Base-by-base conservation (phyloP, 2,888 invertebrate species). In the Hirtodrosophila trivittata region DNA sequence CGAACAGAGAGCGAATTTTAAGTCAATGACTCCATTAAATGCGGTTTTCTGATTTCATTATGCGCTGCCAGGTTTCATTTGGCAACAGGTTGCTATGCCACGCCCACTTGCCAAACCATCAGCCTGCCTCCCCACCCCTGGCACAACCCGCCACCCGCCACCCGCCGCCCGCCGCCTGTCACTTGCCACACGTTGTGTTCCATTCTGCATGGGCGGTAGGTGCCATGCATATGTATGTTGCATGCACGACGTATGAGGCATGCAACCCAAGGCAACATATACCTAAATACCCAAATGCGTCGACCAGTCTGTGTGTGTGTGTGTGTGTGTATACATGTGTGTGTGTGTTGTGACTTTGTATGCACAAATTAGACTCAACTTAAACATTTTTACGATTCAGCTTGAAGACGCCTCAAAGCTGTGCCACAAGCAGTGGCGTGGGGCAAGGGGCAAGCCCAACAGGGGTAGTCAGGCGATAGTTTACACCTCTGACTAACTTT, bases 11-110 rank as follows among this genome's bases (percentile, higher is more conserved):
- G 49, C 49, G 52, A 65, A 58, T 70, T 66, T 52, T 68, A 50
- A 75, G 72, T 67, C 82, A 85, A 87, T 83, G 87, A 80, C 87
- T 85, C 83, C 83, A 87, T 87, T 83, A 75, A 82, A 70, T 67
- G 66, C 69, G 68, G 64, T 63, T 68, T 75, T 71, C 71, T 71
- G 74, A 75, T 67, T 83, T 72, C 72, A 80, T 75, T 72, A 75
- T 75, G 72, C 66, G 66, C 41, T 49, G 50, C 64, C 63, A 63
- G 60, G 72, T 57, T 52, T 42, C 60, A 55, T 66, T 77, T 39
- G 38, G 45, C 65, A 69, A 82, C 83, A 85, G 83, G 81, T 81
- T 82, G 74, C 59, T 13, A 55, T 68, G 59, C 73, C 67, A 58
- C 62, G 47, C 55, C 52, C 63, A 52, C 38, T 37, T 25, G 56